Evolutionary conservation across 2,888 invertebrate genomes (phyloP).

Genomic region (Torymus tubicola): DNA sequence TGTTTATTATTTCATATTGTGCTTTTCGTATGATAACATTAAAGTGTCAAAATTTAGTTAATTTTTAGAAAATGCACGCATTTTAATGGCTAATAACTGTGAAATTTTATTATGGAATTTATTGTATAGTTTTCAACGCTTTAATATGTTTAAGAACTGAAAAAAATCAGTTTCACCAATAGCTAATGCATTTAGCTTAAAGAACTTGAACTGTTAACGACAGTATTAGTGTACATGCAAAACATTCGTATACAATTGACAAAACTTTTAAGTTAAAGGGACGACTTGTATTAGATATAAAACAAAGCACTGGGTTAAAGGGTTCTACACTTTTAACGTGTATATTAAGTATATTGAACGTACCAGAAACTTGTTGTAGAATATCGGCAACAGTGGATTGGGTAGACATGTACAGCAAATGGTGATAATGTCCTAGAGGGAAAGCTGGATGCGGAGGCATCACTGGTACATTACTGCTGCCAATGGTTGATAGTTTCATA

Average conservation of each 20-base stretch:
- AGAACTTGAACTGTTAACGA: too few relatives aligned
- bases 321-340: slow-evolving; percentile 26
- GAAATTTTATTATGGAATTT: too few relatives aligned
- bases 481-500: slow-evolving; percentile 69
- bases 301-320: slow-evolving; percentile 26
- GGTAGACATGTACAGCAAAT: slow-evolving; percentile 85
- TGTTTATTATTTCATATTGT: too few relatives aligned
- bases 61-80: too few relatives aligned
- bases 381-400: slow-evolving; percentile 87
- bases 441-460: slow-evolving; percentile 82
- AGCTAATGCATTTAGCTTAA: too few relatives aligned
- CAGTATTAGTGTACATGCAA: slow-evolving; percentile 6
- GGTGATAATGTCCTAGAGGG: slow-evolving; percentile 85
- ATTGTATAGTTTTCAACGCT: background rate
- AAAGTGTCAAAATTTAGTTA: too few relatives aligned
- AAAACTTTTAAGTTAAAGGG: background rate
- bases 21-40: too few relatives aligned
- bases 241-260: background rate
- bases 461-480: slow-evolving; percentile 67
- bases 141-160: slow-evolving; percentile 6
- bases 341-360: slow-evolving; percentile 21
- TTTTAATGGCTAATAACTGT: too few relatives aligned
- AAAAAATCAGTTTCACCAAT: background rate
- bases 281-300: slow-evolving; percentile 1
- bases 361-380: slow-evolving; percentile 79